These are phyloP conservation scores for Scaptomyza hsui DNA, from an alignment of 1,140 invertebrate genomes.

Conservation along the genomic window DNA sequence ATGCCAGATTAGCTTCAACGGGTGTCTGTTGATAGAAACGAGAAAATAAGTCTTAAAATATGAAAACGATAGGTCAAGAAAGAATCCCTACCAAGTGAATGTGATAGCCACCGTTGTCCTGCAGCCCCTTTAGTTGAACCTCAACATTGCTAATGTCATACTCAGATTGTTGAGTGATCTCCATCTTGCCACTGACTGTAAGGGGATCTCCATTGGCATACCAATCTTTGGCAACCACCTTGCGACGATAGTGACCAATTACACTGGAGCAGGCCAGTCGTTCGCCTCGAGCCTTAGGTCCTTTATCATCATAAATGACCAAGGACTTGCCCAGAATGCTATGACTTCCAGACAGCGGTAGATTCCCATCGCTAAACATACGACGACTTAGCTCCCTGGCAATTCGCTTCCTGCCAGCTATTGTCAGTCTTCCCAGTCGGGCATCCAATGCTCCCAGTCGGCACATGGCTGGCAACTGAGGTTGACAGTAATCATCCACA, in stretches of 20 bases:
- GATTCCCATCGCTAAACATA: constrained; percentile 90
- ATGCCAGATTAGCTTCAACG: constrained; percentile 91
- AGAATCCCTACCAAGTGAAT: constrained; percentile 89
- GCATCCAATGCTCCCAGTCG: constrained; percentile 88
- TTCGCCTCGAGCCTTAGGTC: constrained; percentile 93
- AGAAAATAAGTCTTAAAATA: not conserved
- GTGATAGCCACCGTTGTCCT: constrained; percentile 90
- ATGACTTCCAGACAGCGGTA: constrained; percentile 91
- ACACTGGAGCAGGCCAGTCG: constrained; percentile 95
- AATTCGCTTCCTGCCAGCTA: constrained; percentile 89
- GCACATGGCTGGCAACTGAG: constrained; percentile 86
- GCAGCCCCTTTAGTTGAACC: constrained; percentile 90
- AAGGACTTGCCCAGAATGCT: constrained; percentile 93
- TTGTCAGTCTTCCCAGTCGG: constrained; percentile 89
- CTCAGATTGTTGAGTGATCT: constrained; percentile 92
- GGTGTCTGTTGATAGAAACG: constrained; percentile 86
- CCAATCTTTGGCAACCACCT: constrained; percentile 94
- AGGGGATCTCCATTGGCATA: constrained; percentile 90
- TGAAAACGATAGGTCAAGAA: not conserved
- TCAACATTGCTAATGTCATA: constrained; percentile 93
- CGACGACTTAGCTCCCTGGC: constrained; percentile 88
- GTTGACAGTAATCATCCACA: constrained; percentile 85
- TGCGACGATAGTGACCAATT: constrained; percentile 89
- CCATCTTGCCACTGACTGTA: constrained; percentile 89
- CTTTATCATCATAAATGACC: constrained; percentile 94